Evolutionary conservation across 2,888 invertebrate genomes (phyloP), one percentile per base, ranked within the genome.

Genomic region (Stenichneumon culpator): DNA sequence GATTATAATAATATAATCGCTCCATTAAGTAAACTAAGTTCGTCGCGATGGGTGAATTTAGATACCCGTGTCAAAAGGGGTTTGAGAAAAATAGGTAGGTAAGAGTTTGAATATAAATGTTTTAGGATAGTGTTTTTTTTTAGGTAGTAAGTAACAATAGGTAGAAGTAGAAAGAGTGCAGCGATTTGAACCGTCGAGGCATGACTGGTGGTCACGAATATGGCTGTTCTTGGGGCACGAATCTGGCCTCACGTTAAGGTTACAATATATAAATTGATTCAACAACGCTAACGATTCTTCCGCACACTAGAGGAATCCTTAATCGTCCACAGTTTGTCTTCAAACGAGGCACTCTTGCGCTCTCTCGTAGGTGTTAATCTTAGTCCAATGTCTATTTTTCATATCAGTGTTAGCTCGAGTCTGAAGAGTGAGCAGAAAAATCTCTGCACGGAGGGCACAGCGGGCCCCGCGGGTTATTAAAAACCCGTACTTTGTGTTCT

Each of bases 201-300:
- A 82, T 83, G 84, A 87, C 78, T 72, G 79, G 74, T 85, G 77
- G 81, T 73, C 82, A 86, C 86, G 87, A 87, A 86, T 86, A 84
- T 86, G 86, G 82, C 85, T 86, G 84, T 80, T 68, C 67, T 68
- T 86, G 57, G 57, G 44, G 57, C 57, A 22, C 57, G 57, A 57
- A 57, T 57, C 57, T 57, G 25, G 22, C 57, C 68, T 85, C 73
- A 50, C 50, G 77, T 75, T 86, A 84, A 85, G 79, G 78, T 84
- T 57, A 57, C 57, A 22, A 25, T 57, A 25, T 57, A 57, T 14
- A 57, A 57, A 57, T 57, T 57, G 57, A 25, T 57, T 57, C 4
- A 25, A 57, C 57, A 57, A 25, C 57, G 25, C 44, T 25, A 57
- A 25, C 22, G 25, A 25, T 57, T 57, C 57, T 25, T 22, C 22